Evolutionary conservation across 1,140 invertebrate genomes (phyloP).

Genomic region (Bombus difficillimus): DNA sequence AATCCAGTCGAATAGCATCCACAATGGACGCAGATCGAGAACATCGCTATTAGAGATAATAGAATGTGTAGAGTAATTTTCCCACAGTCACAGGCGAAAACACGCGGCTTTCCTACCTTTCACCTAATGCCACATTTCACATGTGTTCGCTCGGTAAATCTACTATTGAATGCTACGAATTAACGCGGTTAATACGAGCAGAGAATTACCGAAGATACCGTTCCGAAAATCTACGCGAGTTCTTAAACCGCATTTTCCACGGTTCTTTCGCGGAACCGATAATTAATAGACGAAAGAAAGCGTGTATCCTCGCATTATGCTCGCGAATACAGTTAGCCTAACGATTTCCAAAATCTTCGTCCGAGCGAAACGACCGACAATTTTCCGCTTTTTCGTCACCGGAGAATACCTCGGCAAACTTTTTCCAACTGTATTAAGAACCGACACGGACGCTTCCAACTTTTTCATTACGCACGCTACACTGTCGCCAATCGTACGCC

Average conservation of each 20-base stretch:
- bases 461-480: conserved; percentile 10
- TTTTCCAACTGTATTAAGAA: not conserved
- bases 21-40: conserved; percentile 69
- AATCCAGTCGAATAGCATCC: conserved; percentile 64
- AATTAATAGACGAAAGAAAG: conserved; percentile 20
- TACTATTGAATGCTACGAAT: conserved; percentile 9
- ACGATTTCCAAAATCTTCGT: not conserved
- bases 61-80: conserved; percentile 66
- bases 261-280: not conserved
- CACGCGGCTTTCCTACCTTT: conserved; percentile 59
- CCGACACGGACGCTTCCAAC: conserved; percentile 14
- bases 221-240: not conserved
- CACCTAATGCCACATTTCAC: conserved; percentile 54
- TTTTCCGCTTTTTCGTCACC: not conserved
- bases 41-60: conserved; percentile 70
- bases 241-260: too few species aligned
- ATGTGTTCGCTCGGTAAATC: conserved; percentile 40
- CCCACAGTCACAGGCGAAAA: conserved; percentile 60
- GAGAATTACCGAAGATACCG: not conserved
- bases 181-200: not conserved
- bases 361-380: not conserved
- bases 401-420: conserved; percentile 2
- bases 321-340: not conserved
- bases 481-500: conserved; percentile 9
- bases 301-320: not conserved